Evolutionary conservation across 2,797 vertebrate genomes (phyloP).

Genomic region (Notolabrus celidotus): DNA sequence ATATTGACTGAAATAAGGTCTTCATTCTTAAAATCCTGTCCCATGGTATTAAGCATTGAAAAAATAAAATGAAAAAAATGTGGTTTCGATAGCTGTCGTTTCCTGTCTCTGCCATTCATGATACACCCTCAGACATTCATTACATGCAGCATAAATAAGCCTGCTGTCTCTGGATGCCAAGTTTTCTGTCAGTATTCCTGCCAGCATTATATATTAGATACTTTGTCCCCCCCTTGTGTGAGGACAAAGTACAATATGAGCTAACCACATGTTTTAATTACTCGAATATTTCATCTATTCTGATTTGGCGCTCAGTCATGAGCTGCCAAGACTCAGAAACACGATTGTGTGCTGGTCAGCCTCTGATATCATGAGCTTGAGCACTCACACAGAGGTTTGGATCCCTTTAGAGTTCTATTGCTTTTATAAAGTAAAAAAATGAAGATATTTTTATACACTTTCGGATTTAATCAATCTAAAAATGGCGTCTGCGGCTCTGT

Average conservation of each 20-base stretch:
- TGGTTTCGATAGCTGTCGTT: constrained; percentile 68
- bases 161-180: background rate
- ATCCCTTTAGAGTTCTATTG: background rate
- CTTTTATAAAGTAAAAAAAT: background rate
- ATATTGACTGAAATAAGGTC: constrained; percentile 91
- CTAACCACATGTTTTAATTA: constrained; percentile 27
- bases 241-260: background rate
- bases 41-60: constrained; percentile 95
- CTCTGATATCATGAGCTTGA: too few relatives aligned
- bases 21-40: constrained; percentile 93
- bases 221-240: background rate
- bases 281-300: constrained; percentile 3
- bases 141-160: too few relatives aligned
- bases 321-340: constrained; percentile 4
- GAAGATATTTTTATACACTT: too few relatives aligned
- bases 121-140: constrained; percentile 5
- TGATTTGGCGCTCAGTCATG: background rate
- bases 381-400: background rate
- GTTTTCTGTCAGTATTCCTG: background rate
- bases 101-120: constrained; percentile 46
- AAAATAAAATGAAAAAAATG: constrained; percentile 83
- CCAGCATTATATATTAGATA: background rate
- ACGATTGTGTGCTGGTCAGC: background rate
- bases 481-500: background rate
- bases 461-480: background rate